Base-by-base conservation (phyloP, 1,140 invertebrate genomes). In the Solen grandis region DNA sequence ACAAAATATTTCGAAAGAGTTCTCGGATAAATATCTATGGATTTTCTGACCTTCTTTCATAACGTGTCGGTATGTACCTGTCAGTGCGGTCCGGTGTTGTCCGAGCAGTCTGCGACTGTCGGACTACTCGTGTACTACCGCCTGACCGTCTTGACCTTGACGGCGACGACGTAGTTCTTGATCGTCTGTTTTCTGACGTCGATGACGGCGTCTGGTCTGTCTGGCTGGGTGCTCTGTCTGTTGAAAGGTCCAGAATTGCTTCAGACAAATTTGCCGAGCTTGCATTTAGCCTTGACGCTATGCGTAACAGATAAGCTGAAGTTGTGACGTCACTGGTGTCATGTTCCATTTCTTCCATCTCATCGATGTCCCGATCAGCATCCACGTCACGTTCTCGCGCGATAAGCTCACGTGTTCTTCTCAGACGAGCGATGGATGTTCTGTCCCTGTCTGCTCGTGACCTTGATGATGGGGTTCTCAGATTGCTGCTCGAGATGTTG, bases 211-310 rank as follows among this genome's bases (percentile, higher is more conserved):
- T 70, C 22, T 76, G 57, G 2, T 55, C 22, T 16, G 38, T 72
- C 14, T 8, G 54, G 33, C 46, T 25, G 5, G 3, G 59, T 2
- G 33, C 68, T 3, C 70, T 57, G 46, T 82, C 73, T 8, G 81
- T 59, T 8, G 73, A 81, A 22, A 86, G 36, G 33, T 72, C 68
- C 16, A 80, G 55, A 25, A 80, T 72, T 22, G 82, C 85, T 54
- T 84, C 85, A 5, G 85, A 83, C 82, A 86, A 78, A 52, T 86
- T 83, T 2, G 80, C 82, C 13, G 82, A 81, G 60, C 82, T 86
- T 22, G 81, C 79, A 27, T 86, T 86, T 19, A 86, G 66, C 31
- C 85, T 69, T 16, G 80, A 83, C n/a, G 82, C 82, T 16, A 86
- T 86, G 68, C 85, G 72, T 57, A 84, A 72, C 19, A 86, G 69